phyloP scores from a whole-genome alignment of 2,797 vertebrate species.

The Saxicola maurus region DNA sequence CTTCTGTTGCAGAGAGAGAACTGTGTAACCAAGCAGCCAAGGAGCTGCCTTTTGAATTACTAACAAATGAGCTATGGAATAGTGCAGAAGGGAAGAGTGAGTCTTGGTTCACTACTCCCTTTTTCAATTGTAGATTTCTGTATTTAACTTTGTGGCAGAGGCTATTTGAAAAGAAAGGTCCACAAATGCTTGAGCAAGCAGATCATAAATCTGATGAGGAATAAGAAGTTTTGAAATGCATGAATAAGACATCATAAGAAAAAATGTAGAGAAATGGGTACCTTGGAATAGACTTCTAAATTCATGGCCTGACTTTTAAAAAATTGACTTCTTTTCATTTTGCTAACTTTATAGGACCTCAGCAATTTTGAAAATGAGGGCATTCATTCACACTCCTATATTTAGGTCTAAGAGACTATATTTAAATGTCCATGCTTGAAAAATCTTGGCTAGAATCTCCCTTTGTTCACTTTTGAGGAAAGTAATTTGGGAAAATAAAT shows the following conservation, averaged over 20 bases:
- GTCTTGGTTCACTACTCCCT: background rate
- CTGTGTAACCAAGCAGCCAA: constrained; percentile 19
- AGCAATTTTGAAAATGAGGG: constrained; percentile 20
- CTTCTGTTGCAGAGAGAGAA: background rate
- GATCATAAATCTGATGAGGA: constrained; percentile 6
- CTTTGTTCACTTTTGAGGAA: background rate
- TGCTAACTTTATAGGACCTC: background rate
- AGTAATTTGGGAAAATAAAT: background rate
- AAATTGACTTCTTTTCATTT: background rate
- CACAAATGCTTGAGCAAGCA: background rate
- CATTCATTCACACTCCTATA: background rate
- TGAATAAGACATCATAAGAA: background rate
- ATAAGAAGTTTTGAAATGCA: constrained; percentile 4
- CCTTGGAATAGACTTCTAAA: background rate
- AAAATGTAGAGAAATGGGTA: background rate
- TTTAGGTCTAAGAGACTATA: background rate
- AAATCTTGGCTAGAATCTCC: background rate
- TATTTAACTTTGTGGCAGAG: background rate
- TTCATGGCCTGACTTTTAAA: background rate
- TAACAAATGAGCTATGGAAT: constrained; percentile 10
- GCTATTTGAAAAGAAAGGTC: background rate
- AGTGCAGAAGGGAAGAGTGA: background rate
- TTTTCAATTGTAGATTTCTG: constrained; percentile 7
- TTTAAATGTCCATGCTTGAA: constrained; percentile 15
- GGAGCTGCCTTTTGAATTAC: constrained; percentile 40